Percentiles rank a stretch among this genome's conserved stretches.
phyloP scores from a whole-genome alignment of 1,140 invertebrate genomes.

The Drosophila triauraria region DNA sequence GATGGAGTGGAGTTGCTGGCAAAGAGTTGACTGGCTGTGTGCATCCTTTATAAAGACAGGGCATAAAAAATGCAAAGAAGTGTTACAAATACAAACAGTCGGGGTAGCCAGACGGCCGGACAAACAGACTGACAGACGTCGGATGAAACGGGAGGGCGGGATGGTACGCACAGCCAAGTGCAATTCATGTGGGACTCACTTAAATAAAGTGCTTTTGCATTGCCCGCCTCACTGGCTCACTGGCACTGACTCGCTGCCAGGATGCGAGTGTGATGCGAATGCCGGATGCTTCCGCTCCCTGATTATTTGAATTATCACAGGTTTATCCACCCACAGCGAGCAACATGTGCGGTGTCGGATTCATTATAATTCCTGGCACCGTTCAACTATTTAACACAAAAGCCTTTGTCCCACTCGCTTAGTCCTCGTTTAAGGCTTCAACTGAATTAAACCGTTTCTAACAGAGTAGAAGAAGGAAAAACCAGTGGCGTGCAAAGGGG shows the following conservation, averaged over 20 bases:
- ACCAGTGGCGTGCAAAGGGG: no score
- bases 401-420: conserved; percentile 47
- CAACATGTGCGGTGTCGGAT: conserved; percentile 56
- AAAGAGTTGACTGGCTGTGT: conserved; percentile 46
- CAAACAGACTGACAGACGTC: conserved; percentile 15
- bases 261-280: conserved; percentile 43
- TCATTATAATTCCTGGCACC: conserved; percentile 58
- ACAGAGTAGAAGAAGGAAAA: neutral
- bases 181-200: conserved; percentile 84
- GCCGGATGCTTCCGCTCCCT: conserved; percentile 64
- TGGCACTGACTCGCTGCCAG: conserved; percentile 45
- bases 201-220: conserved; percentile 85
- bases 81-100: conserved; percentile 80
- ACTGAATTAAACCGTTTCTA: conserved; percentile 52
- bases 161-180: conserved; percentile 60
- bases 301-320: conserved; percentile 81
- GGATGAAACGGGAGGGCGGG: conserved; percentile 2
- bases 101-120: conserved; percentile 38
- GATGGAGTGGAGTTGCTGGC: conserved; percentile 15
- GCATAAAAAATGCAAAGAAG: conserved; percentile 76
- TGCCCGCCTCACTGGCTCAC: conserved; percentile 54
- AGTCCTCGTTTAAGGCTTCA: conserved; percentile 42
- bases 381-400: conserved; percentile 59
- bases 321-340: conserved; percentile 36
- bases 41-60: conserved; percentile 63